Conservation (phyloP, 1,140 invertebrate species). For the Pseudachorutes palmiensis region DNA sequence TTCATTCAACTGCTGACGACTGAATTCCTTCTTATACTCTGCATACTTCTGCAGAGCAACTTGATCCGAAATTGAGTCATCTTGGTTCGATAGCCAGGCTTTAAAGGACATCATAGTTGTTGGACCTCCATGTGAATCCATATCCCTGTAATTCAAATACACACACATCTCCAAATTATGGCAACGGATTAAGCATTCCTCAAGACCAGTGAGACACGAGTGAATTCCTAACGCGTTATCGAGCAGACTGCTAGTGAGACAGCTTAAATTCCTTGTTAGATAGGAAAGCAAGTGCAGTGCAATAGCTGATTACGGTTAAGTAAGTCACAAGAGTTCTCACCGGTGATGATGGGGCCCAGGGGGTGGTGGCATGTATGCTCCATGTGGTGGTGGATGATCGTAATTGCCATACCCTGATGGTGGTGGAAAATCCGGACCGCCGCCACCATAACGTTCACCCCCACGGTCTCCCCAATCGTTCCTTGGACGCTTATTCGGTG, state of each 20-base stretch:
- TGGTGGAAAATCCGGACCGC: constrained; percentile 31
- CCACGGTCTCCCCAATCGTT: constrained; percentile 26
- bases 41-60: constrained; percentile 96
- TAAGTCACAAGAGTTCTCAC: too few relatives aligned
- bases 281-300: too few relatives aligned
- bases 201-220: too few relatives aligned
- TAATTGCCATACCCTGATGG: constrained; percentile 32
- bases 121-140: constrained; percentile 50
- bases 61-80: constrained; percentile 94
- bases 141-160: constrained; percentile 38
- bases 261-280: too few relatives aligned
- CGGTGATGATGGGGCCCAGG: constrained; percentile 17
- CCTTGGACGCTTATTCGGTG: constrained; percentile 36
- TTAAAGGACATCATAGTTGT: constrained; percentile 96
- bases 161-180: not conserved
- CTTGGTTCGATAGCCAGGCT: constrained; percentile 88
- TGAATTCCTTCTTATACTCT: constrained; percentile 96
- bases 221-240: too few relatives aligned
- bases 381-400: constrained; percentile 22
- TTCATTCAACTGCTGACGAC: constrained; percentile 91
- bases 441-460: constrained; percentile 30
- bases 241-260: too few relatives aligned
- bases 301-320: too few relatives aligned
- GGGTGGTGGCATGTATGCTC: constrained; percentile 15
- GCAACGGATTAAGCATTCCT: not conserved